Percentiles rank a stretch among this genome's conserved stretches.
Conservation (phyloP, 2,113 vertebrate species). For the Phycodurus eques region DNA sequence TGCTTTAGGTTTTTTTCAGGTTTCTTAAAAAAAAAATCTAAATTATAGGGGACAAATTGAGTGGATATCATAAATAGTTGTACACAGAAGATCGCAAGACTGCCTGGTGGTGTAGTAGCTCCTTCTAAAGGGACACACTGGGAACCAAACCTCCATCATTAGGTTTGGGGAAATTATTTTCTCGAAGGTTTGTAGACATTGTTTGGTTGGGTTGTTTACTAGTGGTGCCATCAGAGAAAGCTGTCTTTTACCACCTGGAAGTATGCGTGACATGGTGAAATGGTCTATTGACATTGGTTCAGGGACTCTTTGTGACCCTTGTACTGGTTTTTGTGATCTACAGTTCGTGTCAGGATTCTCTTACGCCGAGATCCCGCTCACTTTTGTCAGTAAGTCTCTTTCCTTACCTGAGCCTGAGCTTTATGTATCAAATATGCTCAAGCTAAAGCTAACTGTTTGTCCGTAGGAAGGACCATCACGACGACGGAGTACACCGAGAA, state of each 20-base stretch:
- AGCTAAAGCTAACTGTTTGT: constrained; percentile 6
- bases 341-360: constrained; percentile 84
- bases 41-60: too few species aligned
- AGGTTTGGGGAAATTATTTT: too few species aligned
- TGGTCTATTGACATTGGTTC: neutral
- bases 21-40: too few species aligned
- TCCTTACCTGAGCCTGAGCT: neutral
- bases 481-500: constrained; percentile 56
- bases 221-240: too few species aligned
- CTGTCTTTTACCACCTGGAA: neutral
- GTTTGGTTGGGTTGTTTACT: too few species aligned
- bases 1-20: too few species aligned
- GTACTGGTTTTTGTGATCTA: constrained; percentile 39
- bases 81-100: too few species aligned
- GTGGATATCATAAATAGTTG: too few species aligned
- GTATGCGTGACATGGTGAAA: neutral
- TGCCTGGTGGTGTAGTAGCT: too few species aligned
- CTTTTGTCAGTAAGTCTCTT: constrained; percentile 86
- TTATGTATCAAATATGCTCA: neutral
- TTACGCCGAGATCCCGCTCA: constrained; percentile 87
- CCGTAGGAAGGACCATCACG: constrained; percentile 62
- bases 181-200: too few species aligned
- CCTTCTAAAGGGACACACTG: too few species aligned
- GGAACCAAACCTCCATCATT: too few species aligned
- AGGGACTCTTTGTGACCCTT: neutral